A percentile compares a stretch with the other conserved stretches of the same genome.
phyloP scores from a whole-genome alignment of 2,888 invertebrate genomes.

The Andrena dorsata region DNA sequence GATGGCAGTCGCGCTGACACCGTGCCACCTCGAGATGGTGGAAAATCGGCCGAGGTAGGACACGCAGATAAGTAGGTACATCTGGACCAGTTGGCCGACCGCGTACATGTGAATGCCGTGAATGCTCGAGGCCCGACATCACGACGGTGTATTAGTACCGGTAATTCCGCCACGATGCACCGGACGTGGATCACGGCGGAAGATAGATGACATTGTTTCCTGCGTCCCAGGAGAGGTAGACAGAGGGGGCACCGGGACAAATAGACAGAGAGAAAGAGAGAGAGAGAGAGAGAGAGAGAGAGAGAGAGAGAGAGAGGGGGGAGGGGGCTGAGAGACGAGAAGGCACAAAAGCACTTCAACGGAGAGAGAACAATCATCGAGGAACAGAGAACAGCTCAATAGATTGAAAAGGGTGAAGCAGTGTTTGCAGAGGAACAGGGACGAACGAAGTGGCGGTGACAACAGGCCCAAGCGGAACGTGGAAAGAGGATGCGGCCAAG shows the following conservation, averaged over 20 bases:
- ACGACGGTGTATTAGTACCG: slow-evolving; percentile 71
- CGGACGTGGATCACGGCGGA: slow-evolving; percentile 76
- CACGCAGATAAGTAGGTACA: slow-evolving; percentile 58
- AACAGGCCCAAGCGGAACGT: background rate
- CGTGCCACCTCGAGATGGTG: background rate
- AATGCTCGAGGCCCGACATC: slow-evolving; percentile 51
- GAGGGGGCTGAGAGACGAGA: background rate
- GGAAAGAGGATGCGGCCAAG: background rate
- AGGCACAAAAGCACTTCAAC: slow-evolving; percentile 16
- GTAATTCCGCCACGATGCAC: slow-evolving; percentile 76
- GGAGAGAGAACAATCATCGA: slow-evolving; percentile 25
- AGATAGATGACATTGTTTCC: slow-evolving; percentile 79
- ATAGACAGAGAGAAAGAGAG: slow-evolving; percentile 32
- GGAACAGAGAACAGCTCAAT: slow-evolving; percentile 20
- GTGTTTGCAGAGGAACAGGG: background rate
- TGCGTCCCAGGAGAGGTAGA: slow-evolving; percentile 60
- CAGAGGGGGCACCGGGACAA: background rate
- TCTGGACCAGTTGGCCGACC: slow-evolving; percentile 43
- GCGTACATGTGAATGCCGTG: slow-evolving; percentile 51
- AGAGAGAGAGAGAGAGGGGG: slow-evolving; percentile 33
- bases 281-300: slow-evolving; percentile 21
- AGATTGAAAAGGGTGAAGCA: slow-evolving; percentile 36
- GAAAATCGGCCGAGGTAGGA: slow-evolving; percentile 20
- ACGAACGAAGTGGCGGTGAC: slow-evolving; percentile 20
- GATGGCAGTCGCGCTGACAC: background rate